Evolutionary conservation across 1,140 invertebrate species (phyloP).

Genomic region (Drosophila asahinai): DNA sequence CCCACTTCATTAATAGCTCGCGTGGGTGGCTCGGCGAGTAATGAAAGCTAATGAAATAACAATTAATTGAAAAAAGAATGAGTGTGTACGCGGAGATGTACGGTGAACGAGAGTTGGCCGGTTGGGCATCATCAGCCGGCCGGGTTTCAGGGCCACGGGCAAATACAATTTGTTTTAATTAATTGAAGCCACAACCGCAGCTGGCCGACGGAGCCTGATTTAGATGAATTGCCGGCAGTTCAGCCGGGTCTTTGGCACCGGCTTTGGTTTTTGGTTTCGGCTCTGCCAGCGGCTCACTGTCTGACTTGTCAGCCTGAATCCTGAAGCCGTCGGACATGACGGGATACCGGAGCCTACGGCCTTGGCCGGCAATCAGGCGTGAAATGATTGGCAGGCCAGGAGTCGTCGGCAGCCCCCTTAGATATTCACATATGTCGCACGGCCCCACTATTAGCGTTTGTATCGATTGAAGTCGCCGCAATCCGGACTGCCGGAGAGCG

Average conservation of each 20-base stretch:
- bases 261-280: conserved; percentile 17
- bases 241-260: conserved; percentile 21
- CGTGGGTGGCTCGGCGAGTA: conserved; percentile 63
- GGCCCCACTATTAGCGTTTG: conserved; percentile 53
- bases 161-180: conserved; percentile 82
- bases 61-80: conserved; percentile 67
- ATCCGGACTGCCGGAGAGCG: conserved; percentile 27
- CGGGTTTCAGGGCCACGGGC: conserved; percentile 21
- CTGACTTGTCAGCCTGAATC: conserved; percentile 45
- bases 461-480: conserved; percentile 68
- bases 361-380: conserved; percentile 68
- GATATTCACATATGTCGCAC: conserved; percentile 73
- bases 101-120: conserved; percentile 8
- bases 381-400: conserved; percentile 61
- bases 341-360: conserved; percentile 21
- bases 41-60: conserved; percentile 78
- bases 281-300: conserved; percentile 45
- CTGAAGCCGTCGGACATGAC: conserved; percentile 9
- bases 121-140: conserved; percentile 11
- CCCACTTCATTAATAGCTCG: conserved; percentile 53
- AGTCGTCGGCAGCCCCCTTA: conserved; percentile 55
- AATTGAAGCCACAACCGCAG: conserved; percentile 71
- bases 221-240: conserved; percentile 68
- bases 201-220: conserved; percentile 60
- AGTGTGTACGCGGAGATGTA: conserved; percentile 11